These are phyloP conservation scores for Xylota segnis DNA, from an alignment of 2,888 invertebrate species.

Conservation along the genomic window DNA sequence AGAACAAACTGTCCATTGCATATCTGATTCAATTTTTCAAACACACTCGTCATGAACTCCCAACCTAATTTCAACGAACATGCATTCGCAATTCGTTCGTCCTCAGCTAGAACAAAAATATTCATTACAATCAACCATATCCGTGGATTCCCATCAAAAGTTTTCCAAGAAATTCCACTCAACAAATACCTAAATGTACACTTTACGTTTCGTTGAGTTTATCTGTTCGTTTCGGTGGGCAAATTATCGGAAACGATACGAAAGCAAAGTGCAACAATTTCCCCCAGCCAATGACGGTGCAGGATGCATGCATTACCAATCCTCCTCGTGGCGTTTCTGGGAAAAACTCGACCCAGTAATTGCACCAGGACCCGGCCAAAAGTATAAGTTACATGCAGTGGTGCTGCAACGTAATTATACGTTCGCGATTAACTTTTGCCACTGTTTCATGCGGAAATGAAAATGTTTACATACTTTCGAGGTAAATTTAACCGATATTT, in stretches of 20 bases:
- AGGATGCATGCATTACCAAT: constrained; percentile 12
- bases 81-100: neutral
- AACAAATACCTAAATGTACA: constrained; percentile 37
- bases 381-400: constrained; percentile 62
- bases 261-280: constrained; percentile 59
- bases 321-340: constrained; percentile 65
- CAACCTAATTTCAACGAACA: constrained; percentile 13
- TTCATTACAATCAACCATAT: constrained; percentile 13
- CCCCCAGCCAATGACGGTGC: neutral
- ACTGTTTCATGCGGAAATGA: constrained; percentile 77
- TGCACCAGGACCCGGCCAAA: constrained; percentile 53
- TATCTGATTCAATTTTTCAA: neutral
- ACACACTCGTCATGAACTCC: neutral
- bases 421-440: constrained; percentile 75
- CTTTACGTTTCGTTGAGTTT: constrained; percentile 34
- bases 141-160: neutral
- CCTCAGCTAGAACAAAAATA: neutral
- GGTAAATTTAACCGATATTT: constrained; percentile 75
- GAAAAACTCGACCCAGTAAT: constrained; percentile 68
- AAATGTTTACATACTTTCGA: constrained; percentile 76
- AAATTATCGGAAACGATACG: constrained; percentile 54
- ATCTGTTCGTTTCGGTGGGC: constrained; percentile 44
- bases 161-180: constrained; percentile 29
- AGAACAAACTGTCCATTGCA: too few species aligned
- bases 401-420: constrained; percentile 73